Percentiles rank a stretch among this genome's conserved stretches.
phyloP scores from a whole-genome alignment of 1,140 invertebrate genomes.

The Drosophila parabipectinata region DNA sequence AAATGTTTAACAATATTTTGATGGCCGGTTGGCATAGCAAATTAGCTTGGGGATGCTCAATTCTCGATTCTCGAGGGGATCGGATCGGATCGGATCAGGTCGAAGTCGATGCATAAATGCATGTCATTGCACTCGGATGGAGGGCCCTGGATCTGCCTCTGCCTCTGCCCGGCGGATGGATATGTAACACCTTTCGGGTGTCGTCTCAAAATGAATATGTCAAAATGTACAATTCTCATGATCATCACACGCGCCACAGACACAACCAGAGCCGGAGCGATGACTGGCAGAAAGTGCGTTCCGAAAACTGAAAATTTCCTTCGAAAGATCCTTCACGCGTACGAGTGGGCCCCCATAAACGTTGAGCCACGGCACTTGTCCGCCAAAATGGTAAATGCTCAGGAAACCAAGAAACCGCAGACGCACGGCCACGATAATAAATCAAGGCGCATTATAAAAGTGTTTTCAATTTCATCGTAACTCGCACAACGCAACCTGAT shows the following conservation, averaged over 20 bases:
- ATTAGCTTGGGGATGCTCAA: constrained; percentile 54
- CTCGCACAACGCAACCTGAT: constrained; percentile 50
- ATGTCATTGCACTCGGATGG: constrained; percentile 67
- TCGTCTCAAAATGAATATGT: constrained; percentile 78
- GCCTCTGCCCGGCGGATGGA: constrained; percentile 25
- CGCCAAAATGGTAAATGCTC: constrained; percentile 35
- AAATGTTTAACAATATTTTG: constrained; percentile 81
- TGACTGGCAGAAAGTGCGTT: constrained; percentile 37
- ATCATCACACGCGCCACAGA: constrained; percentile 37
- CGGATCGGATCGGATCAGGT: constrained; percentile 6
- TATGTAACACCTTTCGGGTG: constrained; percentile 75
- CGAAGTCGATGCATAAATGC: constrained; percentile 66
- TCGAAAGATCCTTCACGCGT: constrained; percentile 65
- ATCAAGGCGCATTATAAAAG: constrained; percentile 75
- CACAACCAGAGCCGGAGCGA: constrained; percentile 19
- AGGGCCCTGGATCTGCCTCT: neutral
- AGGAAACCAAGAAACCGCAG: constrained; percentile 45
- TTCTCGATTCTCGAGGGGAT: constrained; percentile 19
- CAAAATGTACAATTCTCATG: constrained; percentile 74
- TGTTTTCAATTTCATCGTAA: constrained; percentile 78
- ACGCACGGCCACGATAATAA: constrained; percentile 65
- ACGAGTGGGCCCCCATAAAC: constrained; percentile 36
- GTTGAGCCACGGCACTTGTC: constrained; percentile 66
- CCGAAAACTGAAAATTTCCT: constrained; percentile 53
- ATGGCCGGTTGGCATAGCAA: constrained; percentile 73